Conservation (phyloP, 2,113 vertebrate genomes). For the Garra rufa region DNA sequence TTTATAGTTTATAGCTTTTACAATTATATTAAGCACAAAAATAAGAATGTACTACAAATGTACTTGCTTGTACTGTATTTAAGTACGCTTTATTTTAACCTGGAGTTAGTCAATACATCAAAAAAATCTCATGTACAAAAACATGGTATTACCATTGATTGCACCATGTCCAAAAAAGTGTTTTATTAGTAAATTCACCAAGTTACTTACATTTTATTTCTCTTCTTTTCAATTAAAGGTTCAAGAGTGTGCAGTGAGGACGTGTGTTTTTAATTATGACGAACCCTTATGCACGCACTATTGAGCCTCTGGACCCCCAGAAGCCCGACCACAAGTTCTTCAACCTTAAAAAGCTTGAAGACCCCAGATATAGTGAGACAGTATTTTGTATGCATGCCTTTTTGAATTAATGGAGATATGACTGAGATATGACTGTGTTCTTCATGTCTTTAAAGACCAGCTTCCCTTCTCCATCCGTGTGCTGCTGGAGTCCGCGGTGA, state of each 20-base stretch:
- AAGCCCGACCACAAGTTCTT: slow-evolving; percentile 85
- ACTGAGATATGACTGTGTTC: background rate
- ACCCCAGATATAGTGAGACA: slow-evolving; percentile 87
- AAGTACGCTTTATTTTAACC: too few relatives aligned
- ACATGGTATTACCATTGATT: too few relatives aligned
- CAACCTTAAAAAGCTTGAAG: slow-evolving; percentile 86
- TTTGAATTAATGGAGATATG: too few relatives aligned
- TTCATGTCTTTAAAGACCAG: slow-evolving; percentile 57
- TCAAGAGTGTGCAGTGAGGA: background rate
- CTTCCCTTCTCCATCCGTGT: slow-evolving; percentile 93
- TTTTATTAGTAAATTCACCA: background rate
- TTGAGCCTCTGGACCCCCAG: slow-evolving; percentile 83
- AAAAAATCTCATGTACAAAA: too few relatives aligned
- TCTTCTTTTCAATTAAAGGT: background rate
- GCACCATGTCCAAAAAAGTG: background rate
- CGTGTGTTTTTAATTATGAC: slow-evolving; percentile 73
- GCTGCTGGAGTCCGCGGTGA: slow-evolving; percentile 90
- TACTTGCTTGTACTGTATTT: too few relatives aligned
- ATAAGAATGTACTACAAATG: too few relatives aligned
- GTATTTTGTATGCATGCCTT: background rate
- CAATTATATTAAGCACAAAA: too few relatives aligned
- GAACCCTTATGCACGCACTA: slow-evolving; percentile 83
- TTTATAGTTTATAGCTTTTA: too few relatives aligned
- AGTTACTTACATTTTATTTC: background rate
- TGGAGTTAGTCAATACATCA: too few relatives aligned